Conservation (phyloP, 2,113 vertebrate species). For the Hassar affinis region DNA sequence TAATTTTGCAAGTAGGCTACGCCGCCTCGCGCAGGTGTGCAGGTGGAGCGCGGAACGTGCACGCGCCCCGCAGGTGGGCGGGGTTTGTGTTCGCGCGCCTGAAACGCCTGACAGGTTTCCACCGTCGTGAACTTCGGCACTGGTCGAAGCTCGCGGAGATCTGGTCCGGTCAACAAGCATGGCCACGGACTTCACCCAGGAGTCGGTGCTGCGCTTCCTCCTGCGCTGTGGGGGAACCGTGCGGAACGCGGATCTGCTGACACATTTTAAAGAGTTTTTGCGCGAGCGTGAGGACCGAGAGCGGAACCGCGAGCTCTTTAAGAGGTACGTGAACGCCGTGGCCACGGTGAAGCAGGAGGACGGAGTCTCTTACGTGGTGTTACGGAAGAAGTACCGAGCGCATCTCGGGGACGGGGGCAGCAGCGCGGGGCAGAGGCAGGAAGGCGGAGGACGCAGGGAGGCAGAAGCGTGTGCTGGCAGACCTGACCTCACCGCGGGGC, state of each 20-base stretch:
- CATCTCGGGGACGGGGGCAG: slow-evolving; percentile 68
- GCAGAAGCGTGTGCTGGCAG: neutral
- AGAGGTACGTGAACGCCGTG: slow-evolving; percentile 86
- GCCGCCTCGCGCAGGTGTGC: slow-evolving; percentile 16
- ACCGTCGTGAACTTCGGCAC: slow-evolving; percentile 58
- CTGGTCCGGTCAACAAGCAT: slow-evolving; percentile 60
- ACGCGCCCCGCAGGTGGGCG: slow-evolving; percentile 51
- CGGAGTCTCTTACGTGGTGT: slow-evolving; percentile 73
- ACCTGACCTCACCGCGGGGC: neutral
- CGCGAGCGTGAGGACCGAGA: slow-evolving; percentile 69
- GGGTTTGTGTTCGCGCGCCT: slow-evolving; percentile 25
- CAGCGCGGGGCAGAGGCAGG: slow-evolving; percentile 24
- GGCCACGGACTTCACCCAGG: slow-evolving; percentile 84
- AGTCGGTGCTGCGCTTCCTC: slow-evolving; percentile 82
- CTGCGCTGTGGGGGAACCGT: slow-evolving; percentile 76
- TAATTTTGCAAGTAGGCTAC: no score
- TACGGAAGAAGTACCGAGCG: slow-evolving; percentile 76
- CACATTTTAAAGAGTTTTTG: slow-evolving; percentile 80
- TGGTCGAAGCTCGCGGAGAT: neutral
- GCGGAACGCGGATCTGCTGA: slow-evolving; percentile 79
- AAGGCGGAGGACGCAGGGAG: slow-evolving; percentile 1
- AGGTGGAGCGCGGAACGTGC: slow-evolving; percentile 46
- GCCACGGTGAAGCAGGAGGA: slow-evolving; percentile 80
- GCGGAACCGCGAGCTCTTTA: slow-evolving; percentile 84
- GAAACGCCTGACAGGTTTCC: slow-evolving; percentile 33